Evolutionary conservation across 2,113 vertebrate genomes (phyloP).

Genomic region (Chrysemys picta): DNA sequence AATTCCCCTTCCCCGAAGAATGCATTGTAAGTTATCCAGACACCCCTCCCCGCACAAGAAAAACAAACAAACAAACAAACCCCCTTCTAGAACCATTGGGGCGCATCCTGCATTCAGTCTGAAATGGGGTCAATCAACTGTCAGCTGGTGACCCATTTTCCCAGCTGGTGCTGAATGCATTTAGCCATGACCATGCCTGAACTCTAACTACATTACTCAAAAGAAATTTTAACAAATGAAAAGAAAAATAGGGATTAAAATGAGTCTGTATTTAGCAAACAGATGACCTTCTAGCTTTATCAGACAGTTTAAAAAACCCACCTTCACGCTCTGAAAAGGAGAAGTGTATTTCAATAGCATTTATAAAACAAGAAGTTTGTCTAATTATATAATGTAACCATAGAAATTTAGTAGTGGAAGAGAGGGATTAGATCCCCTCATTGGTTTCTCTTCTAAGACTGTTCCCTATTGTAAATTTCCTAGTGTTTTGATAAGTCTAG

Average conservation of each 20-base stretch:
- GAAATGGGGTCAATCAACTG: background rate
- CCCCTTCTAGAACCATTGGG: background rate
- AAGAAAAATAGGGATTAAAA: background rate
- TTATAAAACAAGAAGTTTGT: background rate
- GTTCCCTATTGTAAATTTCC: background rate
- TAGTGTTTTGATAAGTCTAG: background rate
- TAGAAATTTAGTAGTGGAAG: background rate
- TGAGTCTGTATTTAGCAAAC: background rate
- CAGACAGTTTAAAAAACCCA: background rate
- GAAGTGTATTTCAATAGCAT: background rate
- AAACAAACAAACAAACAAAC: background rate
- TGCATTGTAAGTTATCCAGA: background rate
- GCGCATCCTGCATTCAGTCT: background rate
- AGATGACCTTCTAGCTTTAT: background rate
- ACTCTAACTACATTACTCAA: background rate
- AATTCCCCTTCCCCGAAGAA: slow-evolving; percentile 3
- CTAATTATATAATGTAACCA: background rate
- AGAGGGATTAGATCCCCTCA: background rate
- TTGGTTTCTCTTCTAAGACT: background rate
- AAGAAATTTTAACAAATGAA: background rate
- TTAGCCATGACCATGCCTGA: background rate
- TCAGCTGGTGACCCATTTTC: slow-evolving; percentile 56
- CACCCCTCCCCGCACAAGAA: background rate
- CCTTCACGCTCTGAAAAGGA: background rate
- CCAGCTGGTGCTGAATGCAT: background rate